Evolutionary conservation across 2,888 invertebrate genomes (phyloP), one percentile per base, ranked within the genome.

Genomic region (Hemaris fuciformis): DNA sequence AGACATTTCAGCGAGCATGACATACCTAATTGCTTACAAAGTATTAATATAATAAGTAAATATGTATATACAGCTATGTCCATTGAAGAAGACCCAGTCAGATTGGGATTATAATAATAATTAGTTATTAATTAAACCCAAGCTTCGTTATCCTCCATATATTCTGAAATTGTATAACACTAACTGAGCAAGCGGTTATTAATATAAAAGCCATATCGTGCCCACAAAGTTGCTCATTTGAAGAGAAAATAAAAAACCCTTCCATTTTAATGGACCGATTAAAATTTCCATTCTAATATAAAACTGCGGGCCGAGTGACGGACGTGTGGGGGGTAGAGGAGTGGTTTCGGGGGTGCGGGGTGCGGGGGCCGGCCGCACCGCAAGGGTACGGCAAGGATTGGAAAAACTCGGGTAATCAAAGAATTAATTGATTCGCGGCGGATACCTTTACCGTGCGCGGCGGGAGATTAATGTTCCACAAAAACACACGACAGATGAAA

Each of bases 381-480:
- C 23, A 53, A 45, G 61, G 57, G 60, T 63, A 18, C 31, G 53
- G 53, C 31, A 53, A 53, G 18, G 73, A 75, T 72, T 69, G 70
- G 67, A 74, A 75, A 76, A 77, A 77, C 75, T 72, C 72, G 66
- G 71, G 76, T 76, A 80, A 77, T 80, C 75, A 75, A 74, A 74
- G 79, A 80, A 80, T 81, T 80, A 80, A 81, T 80, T 79, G 81
- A 79, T 78, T 74, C 72, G 71, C 62, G 73, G 70, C 66, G 68
- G 64, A 64, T 60, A 60, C 53, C 63, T 59, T 27, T 27, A 43
- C 18, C 6, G 27, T 6, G 27, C 27, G 7, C 18, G 27, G 27
- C 18, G 27, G 31, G 18, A 53, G 53, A 53, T 53, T 53, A 53
- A 53, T 53, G 53, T 4, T 27, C 8, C 18, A 18, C 27, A 53